A percentile compares a stretch with the other conserved stretches of the same genome.
Evolutionary conservation across 1,140 invertebrate species (phyloP).

Genomic region (Stegodyphus dumicola): DNA sequence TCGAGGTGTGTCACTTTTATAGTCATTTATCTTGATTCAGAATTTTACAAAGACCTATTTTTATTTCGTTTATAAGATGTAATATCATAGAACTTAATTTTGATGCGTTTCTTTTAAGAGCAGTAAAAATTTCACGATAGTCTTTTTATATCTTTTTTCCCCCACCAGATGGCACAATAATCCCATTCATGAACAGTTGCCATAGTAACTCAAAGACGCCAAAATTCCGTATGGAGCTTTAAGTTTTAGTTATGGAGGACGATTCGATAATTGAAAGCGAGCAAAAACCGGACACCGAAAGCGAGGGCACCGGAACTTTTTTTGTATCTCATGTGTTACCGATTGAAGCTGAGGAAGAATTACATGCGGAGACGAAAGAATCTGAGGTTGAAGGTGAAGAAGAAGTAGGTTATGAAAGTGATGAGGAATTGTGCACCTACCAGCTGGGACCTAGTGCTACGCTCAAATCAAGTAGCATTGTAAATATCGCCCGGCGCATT

Average conservation of each 20-base stretch:
- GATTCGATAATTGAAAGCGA: background rate
- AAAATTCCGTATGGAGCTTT: background rate
- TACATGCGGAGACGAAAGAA: background rate
- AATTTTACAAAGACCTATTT: too few species aligned
- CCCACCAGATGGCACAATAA: background rate
- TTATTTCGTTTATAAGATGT: too few species aligned
- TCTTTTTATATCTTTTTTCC: background rate
- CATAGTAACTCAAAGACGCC: background rate
- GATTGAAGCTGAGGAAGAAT: conserved; percentile 5
- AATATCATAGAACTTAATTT: too few species aligned
- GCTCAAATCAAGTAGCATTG: background rate
- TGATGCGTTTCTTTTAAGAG: too few species aligned
- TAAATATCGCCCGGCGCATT: background rate
- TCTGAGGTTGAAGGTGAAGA: background rate
- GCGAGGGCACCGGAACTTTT: conserved; percentile 10
- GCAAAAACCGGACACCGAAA: background rate
- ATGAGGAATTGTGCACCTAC: conserved; percentile 3
- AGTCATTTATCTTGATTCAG: too few species aligned
- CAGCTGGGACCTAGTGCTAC: conserved; percentile 1
- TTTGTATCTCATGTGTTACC: conserved; percentile 28
- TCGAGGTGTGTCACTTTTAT: too few species aligned
- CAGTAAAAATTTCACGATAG: background rate
- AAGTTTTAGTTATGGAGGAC: background rate
- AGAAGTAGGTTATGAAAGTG: background rate
- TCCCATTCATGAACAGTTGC: background rate